These are phyloP conservation scores for Sturmia bella DNA, from an alignment of 2,888 invertebrate genomes.

Conservation along the genomic window DNA sequence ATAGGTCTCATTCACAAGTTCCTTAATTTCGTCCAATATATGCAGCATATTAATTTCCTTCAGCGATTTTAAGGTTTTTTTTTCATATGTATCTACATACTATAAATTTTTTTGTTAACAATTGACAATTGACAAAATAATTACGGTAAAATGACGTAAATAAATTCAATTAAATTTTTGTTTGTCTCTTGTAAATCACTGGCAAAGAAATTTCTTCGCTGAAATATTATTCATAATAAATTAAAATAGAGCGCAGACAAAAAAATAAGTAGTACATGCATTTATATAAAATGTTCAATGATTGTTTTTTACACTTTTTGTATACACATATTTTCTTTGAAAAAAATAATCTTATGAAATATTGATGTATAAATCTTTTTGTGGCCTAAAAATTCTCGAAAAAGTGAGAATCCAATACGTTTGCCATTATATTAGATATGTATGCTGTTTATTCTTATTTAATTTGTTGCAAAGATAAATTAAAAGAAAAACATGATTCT, in stretches of 20 bases:
- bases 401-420: constrained; percentile 24
- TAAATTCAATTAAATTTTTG: neutral
- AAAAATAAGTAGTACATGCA: too few species aligned
- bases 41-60: too few species aligned
- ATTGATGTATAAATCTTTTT: constrained; percentile 30
- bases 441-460: constrained; percentile 3
- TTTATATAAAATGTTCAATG: constrained; percentile 4
- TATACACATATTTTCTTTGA: neutral
- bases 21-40: too few species aligned
- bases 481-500: constrained; percentile 26
- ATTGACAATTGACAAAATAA: constrained; percentile 37
- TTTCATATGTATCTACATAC: too few species aligned
- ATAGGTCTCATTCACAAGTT: too few species aligned
- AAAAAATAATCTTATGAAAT: constrained; percentile 16
- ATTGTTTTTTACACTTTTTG: constrained; percentile 6
- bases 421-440: constrained; percentile 34
- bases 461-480: constrained; percentile 35
- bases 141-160: constrained; percentile 49
- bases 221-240: constrained; percentile 24
- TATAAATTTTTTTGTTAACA: constrained; percentile 4
- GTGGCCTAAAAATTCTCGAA: constrained; percentile 17
- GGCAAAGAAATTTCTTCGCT: constrained; percentile 16
- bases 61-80: neutral
- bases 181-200: neutral
- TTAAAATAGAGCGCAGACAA: neutral